Percentiles rank a stretch among this genome's conserved stretches.
phyloP scores from a whole-genome alignment of 1,140 invertebrate genomes.

The Drosophila funebris region DNA sequence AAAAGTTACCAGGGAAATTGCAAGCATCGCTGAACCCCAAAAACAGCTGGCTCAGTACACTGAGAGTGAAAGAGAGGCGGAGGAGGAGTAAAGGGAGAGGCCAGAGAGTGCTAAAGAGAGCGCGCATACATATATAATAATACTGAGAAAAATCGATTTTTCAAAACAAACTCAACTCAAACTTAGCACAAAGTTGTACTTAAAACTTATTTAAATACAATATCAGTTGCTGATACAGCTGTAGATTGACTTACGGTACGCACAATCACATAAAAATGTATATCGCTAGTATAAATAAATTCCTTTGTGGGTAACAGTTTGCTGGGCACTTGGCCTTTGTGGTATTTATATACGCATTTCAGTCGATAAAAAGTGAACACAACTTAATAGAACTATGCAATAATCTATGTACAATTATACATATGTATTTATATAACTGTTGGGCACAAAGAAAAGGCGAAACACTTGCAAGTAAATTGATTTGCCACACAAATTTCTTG shows the following conservation, averaged over 20 bases:
- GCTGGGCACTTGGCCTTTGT: slow-evolving; percentile 39
- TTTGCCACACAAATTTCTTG: slow-evolving; percentile 44
- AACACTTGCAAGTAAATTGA: slow-evolving; percentile 33
- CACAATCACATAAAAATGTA: neutral
- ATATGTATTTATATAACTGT: slow-evolving; percentile 18
- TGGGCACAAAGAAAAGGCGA: slow-evolving; percentile 13
- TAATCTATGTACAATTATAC: slow-evolving; percentile 2
- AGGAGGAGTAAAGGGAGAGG: neutral
- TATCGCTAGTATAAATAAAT: slow-evolving; percentile 7
- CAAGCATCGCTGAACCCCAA: slow-evolving; percentile 10
- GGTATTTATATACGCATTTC: slow-evolving; percentile 14
- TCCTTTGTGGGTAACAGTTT: slow-evolving; percentile 21
- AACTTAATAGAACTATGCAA: neutral
- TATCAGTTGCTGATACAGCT: neutral
- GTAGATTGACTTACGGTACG: slow-evolving; percentile 14
- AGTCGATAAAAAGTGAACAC: slow-evolving; percentile 18
- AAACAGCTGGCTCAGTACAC: slow-evolving; percentile 33
- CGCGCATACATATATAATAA: slow-evolving; percentile 36
- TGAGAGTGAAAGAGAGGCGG: neutral
- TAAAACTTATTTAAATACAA: neutral
- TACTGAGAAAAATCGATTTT: slow-evolving; percentile 60
- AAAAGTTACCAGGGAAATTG: neutral
- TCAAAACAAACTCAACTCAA: slow-evolving; percentile 33
- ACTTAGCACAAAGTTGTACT: neutral
- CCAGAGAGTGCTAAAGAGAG: slow-evolving; percentile 14